Conservation (phyloP, 2,113 vertebrate genomes). For the Trochalopteron elliotii region DNA sequence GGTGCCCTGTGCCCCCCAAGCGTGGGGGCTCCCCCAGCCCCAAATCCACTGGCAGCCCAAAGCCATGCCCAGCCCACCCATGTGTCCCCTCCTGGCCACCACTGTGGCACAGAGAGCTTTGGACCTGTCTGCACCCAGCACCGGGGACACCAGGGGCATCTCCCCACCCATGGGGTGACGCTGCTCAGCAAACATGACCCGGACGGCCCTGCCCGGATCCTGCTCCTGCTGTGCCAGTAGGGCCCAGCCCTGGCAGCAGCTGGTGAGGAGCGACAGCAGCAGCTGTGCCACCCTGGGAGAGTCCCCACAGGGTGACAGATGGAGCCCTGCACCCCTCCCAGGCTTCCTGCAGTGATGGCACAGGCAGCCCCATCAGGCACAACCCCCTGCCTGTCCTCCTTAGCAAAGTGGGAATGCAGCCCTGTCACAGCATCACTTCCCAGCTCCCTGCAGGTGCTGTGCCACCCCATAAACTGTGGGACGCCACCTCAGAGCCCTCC, state of each 20-base stretch:
- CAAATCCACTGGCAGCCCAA: neutral
- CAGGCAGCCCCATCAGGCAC: neutral
- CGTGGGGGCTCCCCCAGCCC: neutral
- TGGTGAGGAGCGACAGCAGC: rapidly evolving
- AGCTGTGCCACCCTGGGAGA: neutral
- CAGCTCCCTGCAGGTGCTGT: rapidly evolving
- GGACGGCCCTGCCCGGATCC: neutral
- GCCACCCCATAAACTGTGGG: neutral
- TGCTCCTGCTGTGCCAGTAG: neutral
- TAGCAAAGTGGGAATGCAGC: neutral
- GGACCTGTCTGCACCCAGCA: neutral
- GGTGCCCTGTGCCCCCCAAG: neutral
- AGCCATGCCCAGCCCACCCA: neutral
- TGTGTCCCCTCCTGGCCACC: rapidly evolving
- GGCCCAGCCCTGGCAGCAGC: neutral
- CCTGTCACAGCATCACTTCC: rapidly evolving
- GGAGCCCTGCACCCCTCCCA: rapidly evolving
- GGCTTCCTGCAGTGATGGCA: neutral
- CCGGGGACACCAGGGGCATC: neutral
- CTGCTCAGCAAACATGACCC: neutral
- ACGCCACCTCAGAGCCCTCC: neutral
- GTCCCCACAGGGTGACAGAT: neutral
- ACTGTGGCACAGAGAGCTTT: neutral
- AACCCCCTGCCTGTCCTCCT: too few relatives aligned
- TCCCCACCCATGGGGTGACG: neutral